These are phyloP conservation scores for Neodontobutis hainanensis DNA, from an alignment of 2,113 vertebrate genomes.

Conservation along the genomic window DNA sequence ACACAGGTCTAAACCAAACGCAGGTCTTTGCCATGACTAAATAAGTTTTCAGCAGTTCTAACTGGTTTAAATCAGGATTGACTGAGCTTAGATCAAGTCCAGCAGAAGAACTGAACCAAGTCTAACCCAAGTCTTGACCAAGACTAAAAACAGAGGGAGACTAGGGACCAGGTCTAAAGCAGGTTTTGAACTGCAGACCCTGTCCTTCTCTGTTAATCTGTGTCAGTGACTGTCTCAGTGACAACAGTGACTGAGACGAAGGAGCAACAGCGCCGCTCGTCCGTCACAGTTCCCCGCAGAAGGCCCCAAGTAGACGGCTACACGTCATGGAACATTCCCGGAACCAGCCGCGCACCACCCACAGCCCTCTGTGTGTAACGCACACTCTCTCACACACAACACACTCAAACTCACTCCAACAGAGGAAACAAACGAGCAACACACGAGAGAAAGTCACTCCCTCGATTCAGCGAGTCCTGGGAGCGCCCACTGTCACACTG, in stretches of 20 bases:
- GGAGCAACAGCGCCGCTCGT: constrained; percentile 26
- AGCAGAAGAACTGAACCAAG: too few relatives aligned
- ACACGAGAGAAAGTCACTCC: constrained; percentile 57
- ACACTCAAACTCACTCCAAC: constrained; percentile 25
- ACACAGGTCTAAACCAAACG: too few relatives aligned
- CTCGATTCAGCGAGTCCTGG: constrained; percentile 1
- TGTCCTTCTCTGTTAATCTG: neutral
- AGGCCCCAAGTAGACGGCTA: constrained; percentile 70
- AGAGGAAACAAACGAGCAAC: constrained; percentile 56
- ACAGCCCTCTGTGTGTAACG: constrained; percentile 31
- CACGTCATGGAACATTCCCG: constrained; percentile 80
- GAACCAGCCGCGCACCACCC: constrained; percentile 76
- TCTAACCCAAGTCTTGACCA: too few relatives aligned
- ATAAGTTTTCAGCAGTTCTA: too few relatives aligned
- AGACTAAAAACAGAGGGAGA: too few relatives aligned
- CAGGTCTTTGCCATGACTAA: too few relatives aligned
- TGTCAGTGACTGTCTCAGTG: neutral
- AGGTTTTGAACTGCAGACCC: too few relatives aligned
- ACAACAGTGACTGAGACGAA: neutral
- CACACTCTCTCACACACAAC: constrained; percentile 5
- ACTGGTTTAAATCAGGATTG: too few relatives aligned
- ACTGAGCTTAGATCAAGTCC: too few relatives aligned
- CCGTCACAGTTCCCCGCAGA: constrained; percentile 48
- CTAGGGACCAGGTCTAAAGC: too few relatives aligned
- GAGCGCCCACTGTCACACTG: neutral